Base-by-base conservation (phyloP, 2,888 invertebrate species). In the Cyaniris semiargus region DNA sequence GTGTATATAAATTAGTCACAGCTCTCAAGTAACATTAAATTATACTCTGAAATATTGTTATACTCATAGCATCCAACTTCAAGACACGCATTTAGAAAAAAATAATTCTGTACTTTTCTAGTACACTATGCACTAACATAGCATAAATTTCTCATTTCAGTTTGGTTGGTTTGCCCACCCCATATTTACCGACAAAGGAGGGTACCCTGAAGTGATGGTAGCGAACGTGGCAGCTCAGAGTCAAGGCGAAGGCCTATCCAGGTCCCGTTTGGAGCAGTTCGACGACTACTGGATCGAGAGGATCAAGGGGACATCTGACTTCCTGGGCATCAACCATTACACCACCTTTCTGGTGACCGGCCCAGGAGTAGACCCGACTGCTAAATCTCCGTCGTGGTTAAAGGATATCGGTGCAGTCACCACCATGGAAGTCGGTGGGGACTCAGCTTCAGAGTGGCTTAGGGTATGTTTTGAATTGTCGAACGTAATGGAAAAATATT, bases 161-260 rank as follows among this genome's bases (percentile, higher is more conserved):
- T 93, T 94, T 79, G 95, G 95, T 79, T 94, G 94, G 94, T 94
- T 94, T 80, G 94, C 94, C 0, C 92, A 94, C 82, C 94, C 95
- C 0, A 94, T 95, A 78, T 94, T 94, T 84, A 91, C 94, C 1
- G 83, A 86, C 76, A 86, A 90, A 81, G 95, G 95, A 71, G 94
- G 94, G 27, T 95, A 94, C 82, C 95, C 95, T 15, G 80, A 87
- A 2, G 90, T 86, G 0, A 94, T 95, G 94, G 80, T 94, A 6
- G 91, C 93, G 76, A 92, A 92, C 76, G 88, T 95, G 1, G 92
- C 88, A 0, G 87, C 84, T 18, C 90, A 91, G 78, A 94, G 94
- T 80, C 82, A 83, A 79, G 84, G 86, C 0, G 94, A 94, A 82
- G 94, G 94, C 76, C 83, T 94, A 0, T 76, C 83, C 1, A 88